Evolutionary conservation across 2,113 vertebrate genomes (phyloP).

Genomic region (Rhabdornis inornatus): DNA sequence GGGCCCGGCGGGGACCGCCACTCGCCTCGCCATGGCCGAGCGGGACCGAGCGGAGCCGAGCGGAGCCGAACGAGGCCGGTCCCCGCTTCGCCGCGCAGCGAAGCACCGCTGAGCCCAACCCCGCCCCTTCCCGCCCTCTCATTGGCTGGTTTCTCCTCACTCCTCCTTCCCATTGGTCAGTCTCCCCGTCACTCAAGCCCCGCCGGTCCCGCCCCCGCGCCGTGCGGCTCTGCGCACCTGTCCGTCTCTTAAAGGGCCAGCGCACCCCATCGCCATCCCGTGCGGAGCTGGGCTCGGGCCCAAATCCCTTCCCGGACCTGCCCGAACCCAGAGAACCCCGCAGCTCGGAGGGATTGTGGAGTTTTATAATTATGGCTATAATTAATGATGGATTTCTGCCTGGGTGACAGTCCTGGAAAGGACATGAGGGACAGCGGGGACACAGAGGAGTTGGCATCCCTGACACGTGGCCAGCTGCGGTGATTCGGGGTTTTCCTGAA

Average conservation of each 20-base stretch:
- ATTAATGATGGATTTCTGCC: fast-evolving
- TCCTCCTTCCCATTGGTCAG: fast-evolving
- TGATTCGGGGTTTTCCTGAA: background rate
- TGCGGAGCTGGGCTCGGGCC: no score
- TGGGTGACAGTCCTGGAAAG: background rate
- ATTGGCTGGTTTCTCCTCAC: fast-evolving
- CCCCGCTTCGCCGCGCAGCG: background rate
- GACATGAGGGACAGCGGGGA: background rate
- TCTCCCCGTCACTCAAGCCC: fast-evolving
- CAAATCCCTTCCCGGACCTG: background rate
- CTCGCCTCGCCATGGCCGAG: constrained; percentile 23
- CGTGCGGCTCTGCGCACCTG: background rate
- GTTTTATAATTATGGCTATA: fast-evolving
- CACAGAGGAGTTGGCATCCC: fast-evolving
- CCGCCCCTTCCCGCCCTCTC: background rate
- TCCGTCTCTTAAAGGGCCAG: background rate
- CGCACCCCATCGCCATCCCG: background rate
- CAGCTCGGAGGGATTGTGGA: fast-evolving
- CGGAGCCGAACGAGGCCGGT: background rate
- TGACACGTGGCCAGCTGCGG: fast-evolving
- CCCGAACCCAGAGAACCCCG: background rate
- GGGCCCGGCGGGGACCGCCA: background rate
- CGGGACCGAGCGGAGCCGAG: background rate
- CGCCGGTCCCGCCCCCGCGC: background rate
- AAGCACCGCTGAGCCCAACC: background rate